phyloP scores from a whole-genome alignment of 35 echinoderm and acorn worm genomes.

The Anneissia japonica region DNA sequence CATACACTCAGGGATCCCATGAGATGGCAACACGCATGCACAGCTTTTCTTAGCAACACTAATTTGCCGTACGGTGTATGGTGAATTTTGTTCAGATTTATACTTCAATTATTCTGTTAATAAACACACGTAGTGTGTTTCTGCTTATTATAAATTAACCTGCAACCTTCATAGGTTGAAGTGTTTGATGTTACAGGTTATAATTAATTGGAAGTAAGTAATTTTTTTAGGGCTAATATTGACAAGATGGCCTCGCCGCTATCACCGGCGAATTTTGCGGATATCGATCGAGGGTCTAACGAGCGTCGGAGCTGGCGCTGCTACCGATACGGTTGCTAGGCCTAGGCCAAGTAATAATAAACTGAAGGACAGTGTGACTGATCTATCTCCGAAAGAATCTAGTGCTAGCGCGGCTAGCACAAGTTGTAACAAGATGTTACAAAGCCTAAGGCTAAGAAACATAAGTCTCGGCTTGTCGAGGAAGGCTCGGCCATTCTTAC shows the following conservation, averaged over 20 bases:
- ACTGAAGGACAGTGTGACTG: too few relatives aligned
- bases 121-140: not conserved
- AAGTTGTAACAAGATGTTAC: not conserved
- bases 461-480: not conserved
- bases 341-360: too few relatives aligned
- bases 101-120: not conserved
- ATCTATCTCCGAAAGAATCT: not conserved
- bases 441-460: not conserved
- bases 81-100: not conserved
- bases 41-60: not conserved
- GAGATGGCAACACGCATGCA: slow-evolving; percentile 5
- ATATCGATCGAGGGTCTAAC: too few relatives aligned
- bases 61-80: not conserved
- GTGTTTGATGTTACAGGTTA: too few relatives aligned
- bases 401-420: not conserved
- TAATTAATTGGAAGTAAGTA: too few relatives aligned
- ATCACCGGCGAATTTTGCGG: too few relatives aligned
- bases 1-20: slow-evolving; percentile 12
- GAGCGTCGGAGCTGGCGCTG: too few relatives aligned
- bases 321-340: too few relatives aligned
- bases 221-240: too few relatives aligned
- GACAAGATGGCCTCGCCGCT: too few relatives aligned
- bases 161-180: not conserved
- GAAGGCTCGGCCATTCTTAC: not conserved
- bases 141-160: not conserved